Evolutionary conservation across 2,888 invertebrate genomes (phyloP).

Genomic region (Eristalis tenax): DNA sequence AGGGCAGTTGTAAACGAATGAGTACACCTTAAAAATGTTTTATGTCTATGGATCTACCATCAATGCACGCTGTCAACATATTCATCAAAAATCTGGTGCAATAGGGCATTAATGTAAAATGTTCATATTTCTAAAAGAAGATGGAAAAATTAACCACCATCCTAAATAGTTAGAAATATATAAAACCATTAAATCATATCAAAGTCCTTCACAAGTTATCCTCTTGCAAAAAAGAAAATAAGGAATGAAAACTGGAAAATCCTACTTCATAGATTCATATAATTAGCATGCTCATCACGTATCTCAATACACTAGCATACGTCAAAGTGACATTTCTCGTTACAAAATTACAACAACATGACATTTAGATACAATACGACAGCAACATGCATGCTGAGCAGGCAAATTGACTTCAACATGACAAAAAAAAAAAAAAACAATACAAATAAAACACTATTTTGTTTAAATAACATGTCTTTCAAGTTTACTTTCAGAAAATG

Average conservation of each 20-base stretch:
- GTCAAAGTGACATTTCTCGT: constrained; percentile 18
- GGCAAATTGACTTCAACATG: constrained; percentile 37
- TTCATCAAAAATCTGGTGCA: too few relatives aligned
- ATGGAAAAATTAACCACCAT: too few relatives aligned
- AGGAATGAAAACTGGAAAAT: background rate
- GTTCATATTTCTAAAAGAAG: too few relatives aligned
- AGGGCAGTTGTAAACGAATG: too few relatives aligned
- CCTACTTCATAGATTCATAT: background rate
- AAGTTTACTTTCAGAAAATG: background rate
- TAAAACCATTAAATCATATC: too few relatives aligned
- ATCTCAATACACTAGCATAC: constrained; percentile 8
- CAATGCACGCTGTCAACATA: too few relatives aligned
- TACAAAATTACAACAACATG: constrained; percentile 31
- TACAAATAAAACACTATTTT: background rate
- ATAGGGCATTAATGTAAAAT: too few relatives aligned
- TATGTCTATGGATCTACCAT: too few relatives aligned
- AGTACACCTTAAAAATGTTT: too few relatives aligned
- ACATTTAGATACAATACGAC: constrained; percentile 23
- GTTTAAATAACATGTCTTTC: background rate
- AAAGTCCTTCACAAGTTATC: background rate
- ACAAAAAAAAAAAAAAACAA: background rate
- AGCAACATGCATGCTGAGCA: constrained; percentile 57
- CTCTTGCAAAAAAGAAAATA: background rate
- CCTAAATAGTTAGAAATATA: too few relatives aligned
- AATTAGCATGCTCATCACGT: constrained; percentile 15